phyloP scores from a whole-genome alignment of 2,888 invertebrate species.

The Drosophila silvestris region DNA sequence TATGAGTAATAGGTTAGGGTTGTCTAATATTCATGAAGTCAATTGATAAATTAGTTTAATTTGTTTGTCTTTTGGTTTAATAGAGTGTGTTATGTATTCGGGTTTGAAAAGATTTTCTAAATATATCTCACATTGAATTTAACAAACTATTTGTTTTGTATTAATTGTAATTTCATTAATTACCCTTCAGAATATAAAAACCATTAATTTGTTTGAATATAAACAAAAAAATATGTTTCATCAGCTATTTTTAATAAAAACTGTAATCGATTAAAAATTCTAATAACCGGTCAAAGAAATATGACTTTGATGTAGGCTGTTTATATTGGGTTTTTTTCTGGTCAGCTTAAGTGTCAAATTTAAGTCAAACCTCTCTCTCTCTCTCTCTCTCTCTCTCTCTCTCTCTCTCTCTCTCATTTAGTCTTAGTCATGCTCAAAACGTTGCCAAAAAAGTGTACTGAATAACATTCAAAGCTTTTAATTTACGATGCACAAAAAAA shows the following conservation, averaged over 20 bases:
- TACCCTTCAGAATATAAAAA: background rate
- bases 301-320: conserved; percentile 6
- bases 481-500: conserved; percentile 45
- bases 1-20: conserved; percentile 39
- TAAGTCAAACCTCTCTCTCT: background rate
- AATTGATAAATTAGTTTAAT: conserved; percentile 39
- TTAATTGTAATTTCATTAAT: background rate
- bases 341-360: conserved; percentile 1
- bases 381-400: background rate
- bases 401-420: background rate
- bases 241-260: background rate
- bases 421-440: conserved; percentile 17
- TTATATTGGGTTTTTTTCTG: conserved; percentile 8
- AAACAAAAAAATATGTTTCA: background rate
- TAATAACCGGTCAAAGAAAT: background rate
- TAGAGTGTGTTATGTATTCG: background rate
- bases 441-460: conserved; percentile 9
- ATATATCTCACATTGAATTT: background rate
- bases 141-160: background rate
- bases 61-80: background rate
- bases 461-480: conserved; percentile 46
- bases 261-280: conserved; percentile 1
- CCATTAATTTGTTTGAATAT: no score
- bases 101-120: background rate
- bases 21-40: conserved; percentile 30